Percentiles rank a stretch among this genome's conserved stretches.
Conservation (phyloP, 2,888 invertebrate genomes). For the Caenorhabditis macrosperma region DNA sequence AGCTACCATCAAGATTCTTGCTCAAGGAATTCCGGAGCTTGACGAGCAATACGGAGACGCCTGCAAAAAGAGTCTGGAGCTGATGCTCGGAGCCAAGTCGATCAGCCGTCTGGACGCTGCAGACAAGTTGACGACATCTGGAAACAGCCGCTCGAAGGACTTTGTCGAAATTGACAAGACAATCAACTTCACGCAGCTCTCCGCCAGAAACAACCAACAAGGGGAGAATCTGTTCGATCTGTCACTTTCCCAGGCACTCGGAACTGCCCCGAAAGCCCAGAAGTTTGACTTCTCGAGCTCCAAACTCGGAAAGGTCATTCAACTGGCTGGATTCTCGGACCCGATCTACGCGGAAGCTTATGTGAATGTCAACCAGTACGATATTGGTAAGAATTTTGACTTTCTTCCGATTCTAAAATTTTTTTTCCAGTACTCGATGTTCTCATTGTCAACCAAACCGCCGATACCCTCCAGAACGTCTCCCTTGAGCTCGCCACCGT, state of each 20-base stretch:
- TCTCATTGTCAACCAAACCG: slow-evolving; percentile 96
- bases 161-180: slow-evolving; percentile 86
- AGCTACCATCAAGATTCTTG: slow-evolving; percentile 82
- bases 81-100: slow-evolving; percentile 85
- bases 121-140: neutral
- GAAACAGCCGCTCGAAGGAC: slow-evolving; percentile 54
- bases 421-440: slow-evolving; percentile 96
- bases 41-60: slow-evolving; percentile 88
- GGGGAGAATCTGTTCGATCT: slow-evolving; percentile 91
- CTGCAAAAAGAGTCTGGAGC: slow-evolving; percentile 87
- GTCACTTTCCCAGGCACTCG: slow-evolving; percentile 86
- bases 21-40: slow-evolving; percentile 84
- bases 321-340: slow-evolving; percentile 98
- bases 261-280: slow-evolving; percentile 78
- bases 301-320: slow-evolving; percentile 84
- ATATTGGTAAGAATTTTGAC: slow-evolving; percentile 70
- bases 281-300: slow-evolving; percentile 81
- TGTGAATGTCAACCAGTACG: slow-evolving; percentile 93
- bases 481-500: slow-evolving; percentile 97
- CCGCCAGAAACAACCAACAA: slow-evolving; percentile 81
- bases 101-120: slow-evolving; percentile 70
- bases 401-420: no score
- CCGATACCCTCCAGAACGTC: slow-evolving; percentile 97
- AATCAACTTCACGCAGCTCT: slow-evolving; percentile 88
- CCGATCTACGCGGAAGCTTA: slow-evolving; percentile 99